Percentiles rank a stretch among this genome's conserved stretches.
These are phyloP conservation scores for Pachypsylla venusta DNA, from an alignment of 1,140 invertebrate species.

Conservation along the genomic window DNA sequence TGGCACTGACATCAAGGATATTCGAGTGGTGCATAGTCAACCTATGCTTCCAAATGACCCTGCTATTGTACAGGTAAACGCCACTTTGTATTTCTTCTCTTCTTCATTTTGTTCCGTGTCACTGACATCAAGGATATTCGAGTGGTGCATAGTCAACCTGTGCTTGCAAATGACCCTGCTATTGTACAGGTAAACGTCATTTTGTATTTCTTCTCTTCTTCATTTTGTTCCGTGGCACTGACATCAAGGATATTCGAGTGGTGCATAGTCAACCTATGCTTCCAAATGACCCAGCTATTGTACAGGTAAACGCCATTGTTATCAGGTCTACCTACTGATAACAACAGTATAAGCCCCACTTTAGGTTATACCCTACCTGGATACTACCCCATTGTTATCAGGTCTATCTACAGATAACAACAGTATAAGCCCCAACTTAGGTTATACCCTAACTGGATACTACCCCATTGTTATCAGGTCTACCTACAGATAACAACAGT, in stretches of 20 bases:
- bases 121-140: constrained; percentile 98
- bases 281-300: constrained; percentile 87
- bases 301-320: too few species aligned
- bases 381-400: too few species aligned
- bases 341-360: too few species aligned
- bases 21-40: constrained; percentile 67
- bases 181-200: constrained; percentile 81
- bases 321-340: too few species aligned
- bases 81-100: too few species aligned
- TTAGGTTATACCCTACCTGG: too few species aligned
- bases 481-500: too few species aligned
- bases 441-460: too few species aligned
- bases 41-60: constrained; percentile 59
- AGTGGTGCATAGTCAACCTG: constrained; percentile 52
- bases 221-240: constrained; percentile 92
- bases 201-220: too few species aligned
- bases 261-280: constrained; percentile 41
- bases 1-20: constrained; percentile 97
- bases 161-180: constrained; percentile 70
- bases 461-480: too few species aligned
- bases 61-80: constrained; percentile 79
- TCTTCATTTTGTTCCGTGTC: constrained; percentile 93
- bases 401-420: too few species aligned
- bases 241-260: constrained; percentile 97
- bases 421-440: too few species aligned